Evolutionary conservation across 1,140 invertebrate species (phyloP).

Genomic region (Penaeus japonicus): DNA sequence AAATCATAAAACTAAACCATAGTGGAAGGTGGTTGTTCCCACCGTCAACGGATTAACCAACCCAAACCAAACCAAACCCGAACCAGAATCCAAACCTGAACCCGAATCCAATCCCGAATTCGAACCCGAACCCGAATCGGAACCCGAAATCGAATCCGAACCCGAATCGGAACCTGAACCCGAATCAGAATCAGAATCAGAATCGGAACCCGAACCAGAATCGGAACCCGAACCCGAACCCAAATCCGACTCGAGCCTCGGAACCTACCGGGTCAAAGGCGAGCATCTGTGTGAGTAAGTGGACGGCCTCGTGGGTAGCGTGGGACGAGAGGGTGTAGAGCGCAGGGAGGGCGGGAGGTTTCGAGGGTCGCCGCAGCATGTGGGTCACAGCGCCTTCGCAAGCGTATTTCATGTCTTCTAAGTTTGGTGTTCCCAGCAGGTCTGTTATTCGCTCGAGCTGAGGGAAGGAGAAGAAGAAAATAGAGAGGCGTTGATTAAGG

Average conservation of each 20-base stretch:
- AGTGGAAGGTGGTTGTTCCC: too few species aligned
- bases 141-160: too few species aligned
- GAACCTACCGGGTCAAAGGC: constrained; percentile 93
- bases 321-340: constrained; percentile 91
- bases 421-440: constrained; percentile 92
- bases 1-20: too few species aligned
- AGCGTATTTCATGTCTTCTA: constrained; percentile 94
- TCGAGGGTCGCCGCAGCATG: constrained; percentile 87
- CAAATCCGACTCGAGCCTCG: background rate
- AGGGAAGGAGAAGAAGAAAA: constrained; percentile 67
- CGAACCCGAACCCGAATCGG: too few species aligned
- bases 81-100: too few species aligned
- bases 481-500: background rate
- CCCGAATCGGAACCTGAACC: too few species aligned
- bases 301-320: constrained; percentile 96
- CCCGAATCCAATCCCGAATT: too few species aligned
- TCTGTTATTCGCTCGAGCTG: constrained; percentile 95
- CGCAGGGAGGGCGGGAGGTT: constrained; percentile 86
- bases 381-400: constrained; percentile 95
- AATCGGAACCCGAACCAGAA: too few species aligned
- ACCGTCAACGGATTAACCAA: too few species aligned
- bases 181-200: too few species aligned
- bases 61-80: too few species aligned
- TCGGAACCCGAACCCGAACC: too few species aligned
- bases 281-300: constrained; percentile 97